These are phyloP conservation scores for Panopea generosa DNA, from an alignment of 2,888 invertebrate species.

Conservation along the genomic window DNA sequence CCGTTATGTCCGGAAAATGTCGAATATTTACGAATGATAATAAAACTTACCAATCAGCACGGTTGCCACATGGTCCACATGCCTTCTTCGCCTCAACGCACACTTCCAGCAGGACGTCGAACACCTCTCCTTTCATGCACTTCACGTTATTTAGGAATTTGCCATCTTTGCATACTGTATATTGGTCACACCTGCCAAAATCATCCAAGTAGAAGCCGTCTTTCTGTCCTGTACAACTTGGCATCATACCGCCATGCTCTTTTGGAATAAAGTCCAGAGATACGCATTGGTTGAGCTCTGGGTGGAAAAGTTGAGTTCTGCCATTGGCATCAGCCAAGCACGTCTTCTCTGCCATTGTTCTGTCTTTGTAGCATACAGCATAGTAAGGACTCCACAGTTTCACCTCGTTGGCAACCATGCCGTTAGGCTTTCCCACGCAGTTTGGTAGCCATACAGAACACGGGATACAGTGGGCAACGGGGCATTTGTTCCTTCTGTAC, in stretches of 20 bases:
- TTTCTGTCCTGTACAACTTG: slow-evolving; percentile 50
- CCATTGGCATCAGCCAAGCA: slow-evolving; percentile 50
- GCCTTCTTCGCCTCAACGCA: slow-evolving; percentile 36
- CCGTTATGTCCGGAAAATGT: too few relatives aligned
- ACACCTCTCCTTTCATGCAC: slow-evolving; percentile 43
- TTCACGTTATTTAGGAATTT: slow-evolving; percentile 35
- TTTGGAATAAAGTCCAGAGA: slow-evolving; percentile 60
- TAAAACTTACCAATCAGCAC: slow-evolving; percentile 43
- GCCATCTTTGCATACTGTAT: slow-evolving; percentile 62
- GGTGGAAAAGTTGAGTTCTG: slow-evolving; percentile 60
- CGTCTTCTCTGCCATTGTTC: slow-evolving; percentile 35
- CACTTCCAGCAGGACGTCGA: slow-evolving; percentile 32
- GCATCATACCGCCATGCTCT: slow-evolving; percentile 67
- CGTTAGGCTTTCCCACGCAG: slow-evolving; percentile 59
- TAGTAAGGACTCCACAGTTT: slow-evolving; percentile 57
- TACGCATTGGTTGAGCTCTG: slow-evolving; percentile 62
- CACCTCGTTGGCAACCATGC: slow-evolving; percentile 43
- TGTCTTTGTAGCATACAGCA: slow-evolving; percentile 56
- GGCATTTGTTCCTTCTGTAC: slow-evolving; percentile 51
- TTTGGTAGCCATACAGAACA: slow-evolving; percentile 53
- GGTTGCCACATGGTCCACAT: slow-evolving; percentile 56
- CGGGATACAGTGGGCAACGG: slow-evolving; percentile 56
- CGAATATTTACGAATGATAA: too few relatives aligned
- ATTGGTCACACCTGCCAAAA: slow-evolving; percentile 70
- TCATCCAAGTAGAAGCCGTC: slow-evolving; percentile 69